Percentiles rank a stretch among this genome's conserved stretches.
These are phyloP conservation scores for Corythornis leucogaster DNA, from an alignment of 2,797 vertebrate genomes.

Conservation along the genomic window DNA sequence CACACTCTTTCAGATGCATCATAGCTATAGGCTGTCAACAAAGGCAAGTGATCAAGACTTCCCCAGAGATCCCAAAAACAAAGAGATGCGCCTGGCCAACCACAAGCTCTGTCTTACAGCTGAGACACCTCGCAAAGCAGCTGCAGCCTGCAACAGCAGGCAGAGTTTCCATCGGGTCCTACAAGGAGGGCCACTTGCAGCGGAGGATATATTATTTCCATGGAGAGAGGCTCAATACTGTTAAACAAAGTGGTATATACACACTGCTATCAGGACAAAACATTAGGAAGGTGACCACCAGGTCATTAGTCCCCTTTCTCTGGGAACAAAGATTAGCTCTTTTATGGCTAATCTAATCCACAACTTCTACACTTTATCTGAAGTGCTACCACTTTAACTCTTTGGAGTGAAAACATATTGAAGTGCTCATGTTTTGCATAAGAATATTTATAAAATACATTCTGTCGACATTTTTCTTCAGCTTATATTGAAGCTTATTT, in stretches of 20 bases:
- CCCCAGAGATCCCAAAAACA: not conserved
- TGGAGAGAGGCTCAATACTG: not conserved
- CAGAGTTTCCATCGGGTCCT: not conserved
- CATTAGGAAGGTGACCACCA: not conserved
- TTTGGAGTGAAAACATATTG: not conserved
- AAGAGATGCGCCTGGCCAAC: not conserved
- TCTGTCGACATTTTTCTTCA: not conserved
- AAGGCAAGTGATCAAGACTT: not conserved
- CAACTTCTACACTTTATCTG: not conserved
- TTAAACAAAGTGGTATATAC: not conserved
- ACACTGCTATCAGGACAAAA: not conserved
- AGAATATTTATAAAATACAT: conserved; percentile 5
- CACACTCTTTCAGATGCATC: not conserved
- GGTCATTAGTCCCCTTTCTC: not conserved
- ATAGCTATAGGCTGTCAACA: not conserved
- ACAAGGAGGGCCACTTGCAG: not conserved
- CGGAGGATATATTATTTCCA: not conserved
- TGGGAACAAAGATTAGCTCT: not conserved
- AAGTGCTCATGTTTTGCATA: not conserved
- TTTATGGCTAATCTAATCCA: not conserved
- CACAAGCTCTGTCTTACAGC: not conserved
- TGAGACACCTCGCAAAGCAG: not conserved
- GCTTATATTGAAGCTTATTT: not conserved
- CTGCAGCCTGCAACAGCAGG: not conserved
- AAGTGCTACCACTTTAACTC: not conserved